Evolutionary conservation across 2,888 invertebrate species (phyloP).

Genomic region (Sarcophaga variegata): DNA sequence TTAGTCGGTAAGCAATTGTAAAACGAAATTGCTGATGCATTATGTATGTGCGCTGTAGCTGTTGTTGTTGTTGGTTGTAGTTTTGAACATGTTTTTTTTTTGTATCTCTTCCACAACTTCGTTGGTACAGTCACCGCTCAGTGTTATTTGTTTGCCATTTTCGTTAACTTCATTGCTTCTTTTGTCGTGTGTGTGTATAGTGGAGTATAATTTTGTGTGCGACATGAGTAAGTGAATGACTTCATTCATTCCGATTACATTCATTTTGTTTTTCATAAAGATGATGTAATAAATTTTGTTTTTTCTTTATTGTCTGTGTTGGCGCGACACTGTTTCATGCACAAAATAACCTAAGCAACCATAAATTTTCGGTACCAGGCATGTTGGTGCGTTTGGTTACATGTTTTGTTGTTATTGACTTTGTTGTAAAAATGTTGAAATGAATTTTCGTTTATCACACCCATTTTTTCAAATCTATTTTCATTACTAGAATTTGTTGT

Average conservation of each 20-base stretch:
- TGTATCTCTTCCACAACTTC: constrained; percentile 1
- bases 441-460: too few species aligned
- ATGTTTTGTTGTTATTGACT: too few species aligned
- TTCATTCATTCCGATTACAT: constrained; percentile 15
- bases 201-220: neutral
- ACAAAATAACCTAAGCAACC: too few species aligned
- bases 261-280: too few species aligned
- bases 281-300: constrained; percentile 14
- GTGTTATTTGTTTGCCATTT: constrained; percentile 31
- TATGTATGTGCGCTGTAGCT: constrained; percentile 12
- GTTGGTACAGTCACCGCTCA: constrained; percentile 37
- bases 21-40: neutral
- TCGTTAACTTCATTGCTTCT: neutral
- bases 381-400: too few species aligned
- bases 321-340: too few species aligned
- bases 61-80: constrained; percentile 20
- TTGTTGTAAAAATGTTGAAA: too few species aligned
- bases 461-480: too few species aligned
- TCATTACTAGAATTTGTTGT: too few species aligned
- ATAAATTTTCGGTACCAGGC: too few species aligned
- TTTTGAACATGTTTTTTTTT: neutral
- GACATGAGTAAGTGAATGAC: constrained; percentile 22
- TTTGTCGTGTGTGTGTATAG: constrained; percentile 3
- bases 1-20: constrained; percentile 5
- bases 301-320: constrained; percentile 1